Evolutionary conservation across 2,888 invertebrate genomes (phyloP), one percentile per base, ranked within the genome.

Genomic region (Limenitis camilla): DNA sequence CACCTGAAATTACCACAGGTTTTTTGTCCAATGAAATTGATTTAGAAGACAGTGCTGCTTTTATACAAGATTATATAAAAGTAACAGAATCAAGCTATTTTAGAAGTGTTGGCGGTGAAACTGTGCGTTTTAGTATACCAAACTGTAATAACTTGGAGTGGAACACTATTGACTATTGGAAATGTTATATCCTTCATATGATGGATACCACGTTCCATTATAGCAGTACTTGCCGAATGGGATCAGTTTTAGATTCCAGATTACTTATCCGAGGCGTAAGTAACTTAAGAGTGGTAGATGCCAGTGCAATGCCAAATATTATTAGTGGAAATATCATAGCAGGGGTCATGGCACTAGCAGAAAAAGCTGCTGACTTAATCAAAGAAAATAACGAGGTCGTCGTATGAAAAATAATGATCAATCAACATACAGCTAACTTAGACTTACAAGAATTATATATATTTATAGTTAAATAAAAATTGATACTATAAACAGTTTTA

Each of bases 301-400:
- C 92, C 0, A 93, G 93, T 36, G 91, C 93, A 9, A 93, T 94
- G 92, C 94, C 94, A 0, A 91, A 89, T 53, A 73, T 92, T 52
- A 91, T 92, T 0, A 92, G 92, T 59, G 93, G 92, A 0, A 94
- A 94, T 62, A 93, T 93, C 0, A 93, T 93, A 65, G 93, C 92
- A 0, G 93, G 93, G 0, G 88, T 88, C 0, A 92, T 94, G 33
- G 94, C 94, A 93, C 90, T 94, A 33, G 94, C 90, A 0, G 94
- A 95, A 69, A 94, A 94, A 71, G 93, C 91, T 0, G 86, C 94
- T 0, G 94, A 94, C 66, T 81, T 94, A 83, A 92, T 95, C 29
- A 93, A 93, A 11, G 27, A 46, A 10, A 40, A 36, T 2, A 6
- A 1, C 8, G 28, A 35, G 35, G 28, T 33, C 27, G 5, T n/a